Percentiles rank a stretch among this genome's conserved stretches.
These are phyloP conservation scores for Vollenhovia emeryi DNA, from an alignment of 1,140 invertebrate genomes.

Conservation along the genomic window DNA sequence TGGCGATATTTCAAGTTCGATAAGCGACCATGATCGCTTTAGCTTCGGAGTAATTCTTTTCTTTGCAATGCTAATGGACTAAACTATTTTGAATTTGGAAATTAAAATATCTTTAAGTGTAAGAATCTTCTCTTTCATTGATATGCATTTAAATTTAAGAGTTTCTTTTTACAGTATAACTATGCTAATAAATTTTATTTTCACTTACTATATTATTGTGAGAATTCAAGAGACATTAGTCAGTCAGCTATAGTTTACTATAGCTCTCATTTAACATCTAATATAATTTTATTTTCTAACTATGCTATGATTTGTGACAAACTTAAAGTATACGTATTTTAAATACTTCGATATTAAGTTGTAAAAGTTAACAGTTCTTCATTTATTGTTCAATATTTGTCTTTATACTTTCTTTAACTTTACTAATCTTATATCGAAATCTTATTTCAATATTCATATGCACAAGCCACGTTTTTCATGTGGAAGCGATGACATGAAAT, in stretches of 20 bases:
- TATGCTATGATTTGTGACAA: neutral
- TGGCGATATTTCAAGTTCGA: constrained; percentile 60
- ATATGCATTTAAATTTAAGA: neutral
- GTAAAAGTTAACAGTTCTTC: neutral
- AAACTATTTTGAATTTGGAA: neutral
- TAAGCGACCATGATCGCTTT: constrained; percentile 48
- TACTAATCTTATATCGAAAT: neutral
- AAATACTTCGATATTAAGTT: neutral
- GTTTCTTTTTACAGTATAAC: neutral
- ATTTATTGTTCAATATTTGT: neutral
- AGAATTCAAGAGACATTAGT: neutral
- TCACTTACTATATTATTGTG: neutral
- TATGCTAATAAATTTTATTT: neutral
- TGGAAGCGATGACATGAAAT: neutral
- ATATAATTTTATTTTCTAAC: neutral
- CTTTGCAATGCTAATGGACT: neutral
- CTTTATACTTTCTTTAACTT: neutral
- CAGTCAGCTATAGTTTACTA: too few relatives aligned
- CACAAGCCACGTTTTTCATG: neutral
- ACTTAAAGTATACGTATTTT: neutral
- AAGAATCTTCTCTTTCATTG: neutral
- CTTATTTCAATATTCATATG: neutral
- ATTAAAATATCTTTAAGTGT: neutral
- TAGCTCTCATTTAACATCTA: neutral
- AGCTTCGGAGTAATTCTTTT: constrained; percentile 1